phyloP scores from a whole-genome alignment of 1,140 invertebrate species.

The Archivesica marissinica region DNA sequence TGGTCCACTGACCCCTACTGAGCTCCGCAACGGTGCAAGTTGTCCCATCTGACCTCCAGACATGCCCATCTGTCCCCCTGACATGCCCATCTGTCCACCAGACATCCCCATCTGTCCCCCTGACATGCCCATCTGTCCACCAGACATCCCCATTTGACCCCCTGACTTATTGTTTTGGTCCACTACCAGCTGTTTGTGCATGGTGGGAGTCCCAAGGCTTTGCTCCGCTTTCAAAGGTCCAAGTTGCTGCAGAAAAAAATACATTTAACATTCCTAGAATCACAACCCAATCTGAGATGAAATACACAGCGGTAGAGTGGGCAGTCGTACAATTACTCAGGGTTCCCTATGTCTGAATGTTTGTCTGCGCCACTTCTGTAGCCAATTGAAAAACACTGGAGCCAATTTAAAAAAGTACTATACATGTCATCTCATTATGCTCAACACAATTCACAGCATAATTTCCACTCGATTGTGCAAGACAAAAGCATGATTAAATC shows the following conservation, averaged over 20 bases:
- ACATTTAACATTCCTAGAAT: too few species aligned
- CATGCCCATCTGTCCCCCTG: slow-evolving; percentile 65
- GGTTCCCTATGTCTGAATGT: too few species aligned
- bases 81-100: slow-evolving; percentile 67
- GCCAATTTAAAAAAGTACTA: too few species aligned
- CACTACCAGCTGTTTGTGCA: slow-evolving; percentile 69
- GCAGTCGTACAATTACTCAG: too few species aligned
- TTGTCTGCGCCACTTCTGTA: too few species aligned
- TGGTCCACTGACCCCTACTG: slow-evolving; percentile 70
- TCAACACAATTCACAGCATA: too few species aligned
- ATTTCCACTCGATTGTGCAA: too few species aligned
- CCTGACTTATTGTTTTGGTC: slow-evolving; percentile 66
- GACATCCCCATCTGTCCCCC: slow-evolving; percentile 31
- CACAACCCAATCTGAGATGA: too few species aligned
- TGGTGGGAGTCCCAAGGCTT: slow-evolving; percentile 75
- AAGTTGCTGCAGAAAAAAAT: slow-evolving; percentile 69
- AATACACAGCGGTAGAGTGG: too few species aligned
- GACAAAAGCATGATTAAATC: too few species aligned
- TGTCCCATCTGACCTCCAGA: slow-evolving; percentile 35
- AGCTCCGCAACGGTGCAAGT: slow-evolving; percentile 71
- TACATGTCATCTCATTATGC: too few species aligned
- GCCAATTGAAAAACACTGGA: too few species aligned
- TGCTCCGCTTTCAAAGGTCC: slow-evolving; percentile 78
- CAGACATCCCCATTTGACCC: slow-evolving; percentile 65
- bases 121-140: slow-evolving; percentile 62